phyloP scores from a whole-genome alignment of 2,888 invertebrate genomes.

The Leptothorax acervorum region DNA sequence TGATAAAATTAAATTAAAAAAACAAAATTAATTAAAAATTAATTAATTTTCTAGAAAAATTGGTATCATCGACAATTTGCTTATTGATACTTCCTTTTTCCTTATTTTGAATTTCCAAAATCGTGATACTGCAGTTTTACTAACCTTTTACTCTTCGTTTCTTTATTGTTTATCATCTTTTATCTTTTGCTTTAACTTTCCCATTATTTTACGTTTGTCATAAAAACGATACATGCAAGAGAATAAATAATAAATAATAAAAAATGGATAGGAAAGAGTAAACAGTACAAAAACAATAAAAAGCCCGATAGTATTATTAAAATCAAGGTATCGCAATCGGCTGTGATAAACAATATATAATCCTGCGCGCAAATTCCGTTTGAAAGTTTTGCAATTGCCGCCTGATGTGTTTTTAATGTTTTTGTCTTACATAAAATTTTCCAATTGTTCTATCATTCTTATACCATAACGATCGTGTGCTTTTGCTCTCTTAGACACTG shows the following conservation, averaged over 20 bases:
- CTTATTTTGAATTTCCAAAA: not conserved
- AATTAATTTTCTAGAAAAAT: not conserved
- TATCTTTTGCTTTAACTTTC: not conserved
- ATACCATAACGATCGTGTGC: not conserved
- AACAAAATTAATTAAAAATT: not conserved
- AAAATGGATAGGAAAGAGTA: not conserved
- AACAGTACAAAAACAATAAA: not conserved
- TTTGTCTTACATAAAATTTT: not conserved
- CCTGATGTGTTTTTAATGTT: not conserved
- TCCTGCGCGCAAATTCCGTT: not conserved
- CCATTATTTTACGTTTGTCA: not conserved
- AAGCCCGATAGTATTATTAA: not conserved
- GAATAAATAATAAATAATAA: not conserved
- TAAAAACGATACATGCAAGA: not conserved
- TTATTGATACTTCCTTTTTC: not conserved
- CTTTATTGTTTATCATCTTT: not conserved
- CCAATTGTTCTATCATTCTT: not conserved
- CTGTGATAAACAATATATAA: not conserved
- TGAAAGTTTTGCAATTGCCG: not conserved
- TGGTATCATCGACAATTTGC: not conserved
- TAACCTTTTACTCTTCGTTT: not conserved
- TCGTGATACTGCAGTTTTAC: not conserved
- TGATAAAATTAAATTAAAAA: not conserved
- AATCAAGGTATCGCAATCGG: not conserved
- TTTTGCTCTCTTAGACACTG: conserved; percentile 2